phyloP scores from a whole-genome alignment of 2,888 invertebrate species.

The Hermodice carunculata region DNA sequence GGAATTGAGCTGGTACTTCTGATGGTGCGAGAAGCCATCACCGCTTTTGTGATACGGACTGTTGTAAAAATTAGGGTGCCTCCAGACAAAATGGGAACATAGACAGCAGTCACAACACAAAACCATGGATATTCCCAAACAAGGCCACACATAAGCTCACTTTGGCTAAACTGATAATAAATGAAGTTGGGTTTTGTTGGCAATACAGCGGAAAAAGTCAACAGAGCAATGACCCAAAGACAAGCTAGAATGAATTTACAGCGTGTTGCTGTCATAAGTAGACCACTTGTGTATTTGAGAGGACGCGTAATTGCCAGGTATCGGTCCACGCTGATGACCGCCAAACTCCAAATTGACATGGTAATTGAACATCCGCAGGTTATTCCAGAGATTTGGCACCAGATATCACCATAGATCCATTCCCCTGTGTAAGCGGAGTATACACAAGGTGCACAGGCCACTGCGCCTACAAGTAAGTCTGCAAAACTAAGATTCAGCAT shows the following conservation, averaged over 20 bases:
- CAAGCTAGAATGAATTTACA: neutral
- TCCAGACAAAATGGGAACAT: constrained; percentile 39
- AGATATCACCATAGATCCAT: constrained; percentile 43
- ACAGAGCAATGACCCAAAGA: constrained; percentile 16
- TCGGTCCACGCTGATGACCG: constrained; percentile 42
- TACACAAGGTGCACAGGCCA: constrained; percentile 39
- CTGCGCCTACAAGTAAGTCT: constrained; percentile 40
- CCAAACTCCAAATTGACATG: constrained; percentile 46
- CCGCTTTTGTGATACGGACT: neutral
- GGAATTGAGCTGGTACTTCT: neutral
- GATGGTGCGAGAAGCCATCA: neutral
- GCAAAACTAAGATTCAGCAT: constrained; percentile 41
- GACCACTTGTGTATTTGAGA: constrained; percentile 25
- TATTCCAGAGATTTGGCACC: constrained; percentile 44
- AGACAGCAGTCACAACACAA: constrained; percentile 17
- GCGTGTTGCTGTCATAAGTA: neutral
- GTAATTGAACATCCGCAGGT: constrained; percentile 39
- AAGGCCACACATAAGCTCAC: constrained; percentile 19
- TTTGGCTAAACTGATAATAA: constrained; percentile 18
- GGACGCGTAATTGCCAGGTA: constrained; percentile 42
- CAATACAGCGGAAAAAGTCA: constrained; percentile 38
- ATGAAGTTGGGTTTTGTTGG: constrained; percentile 26
- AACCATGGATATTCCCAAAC: constrained; percentile 19
- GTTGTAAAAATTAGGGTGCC: constrained; percentile 31
- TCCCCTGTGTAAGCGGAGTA: constrained; percentile 24